phyloP scores from a whole-genome alignment of 2,888 invertebrate species.

The Agrotis exclamationis region DNA sequence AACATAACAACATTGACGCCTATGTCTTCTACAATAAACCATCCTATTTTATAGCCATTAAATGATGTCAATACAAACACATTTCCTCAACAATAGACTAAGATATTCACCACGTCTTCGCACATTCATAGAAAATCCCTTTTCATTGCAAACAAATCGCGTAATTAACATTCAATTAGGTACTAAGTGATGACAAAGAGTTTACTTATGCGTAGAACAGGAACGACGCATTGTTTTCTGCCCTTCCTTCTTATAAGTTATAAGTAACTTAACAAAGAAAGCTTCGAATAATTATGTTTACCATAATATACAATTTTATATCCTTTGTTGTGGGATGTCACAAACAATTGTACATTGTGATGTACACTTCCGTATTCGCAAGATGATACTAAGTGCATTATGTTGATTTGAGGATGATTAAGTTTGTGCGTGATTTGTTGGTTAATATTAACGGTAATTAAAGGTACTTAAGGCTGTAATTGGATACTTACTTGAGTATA shows the following conservation, averaged over 20 bases:
- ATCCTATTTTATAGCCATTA: slow-evolving; percentile 20
- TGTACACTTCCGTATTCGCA: slow-evolving; percentile 50
- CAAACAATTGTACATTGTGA: slow-evolving; percentile 7
- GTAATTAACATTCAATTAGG: slow-evolving; percentile 55
- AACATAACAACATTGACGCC: slow-evolving; percentile 13
- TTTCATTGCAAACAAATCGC: slow-evolving; percentile 55
- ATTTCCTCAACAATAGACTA: slow-evolving; percentile 35
- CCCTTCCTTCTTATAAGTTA: slow-evolving; percentile 34
- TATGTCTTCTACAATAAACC: slow-evolving; percentile 19
- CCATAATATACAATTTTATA: slow-evolving; percentile 42
- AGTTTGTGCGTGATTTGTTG: slow-evolving; percentile 26
- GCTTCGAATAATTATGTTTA: slow-evolving; percentile 52
- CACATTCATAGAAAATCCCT: slow-evolving; percentile 43
- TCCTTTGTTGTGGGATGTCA: slow-evolving; percentile 51
- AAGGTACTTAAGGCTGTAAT: not conserved
- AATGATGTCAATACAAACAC: slow-evolving; percentile 19
- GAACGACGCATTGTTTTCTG: slow-evolving; percentile 22
- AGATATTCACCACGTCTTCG: slow-evolving; percentile 43
- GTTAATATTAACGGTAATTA: slow-evolving; percentile 12
- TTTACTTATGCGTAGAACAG: slow-evolving; percentile 46
- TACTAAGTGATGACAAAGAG: slow-evolving; percentile 47
- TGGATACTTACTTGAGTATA: not conserved
- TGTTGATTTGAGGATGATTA: slow-evolving; percentile 31
- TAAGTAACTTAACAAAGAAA: slow-evolving; percentile 66
- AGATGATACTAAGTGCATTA: slow-evolving; percentile 40